Base-by-base conservation (phyloP, 2,797 vertebrate genomes). In the Chromis chromis region DNA sequence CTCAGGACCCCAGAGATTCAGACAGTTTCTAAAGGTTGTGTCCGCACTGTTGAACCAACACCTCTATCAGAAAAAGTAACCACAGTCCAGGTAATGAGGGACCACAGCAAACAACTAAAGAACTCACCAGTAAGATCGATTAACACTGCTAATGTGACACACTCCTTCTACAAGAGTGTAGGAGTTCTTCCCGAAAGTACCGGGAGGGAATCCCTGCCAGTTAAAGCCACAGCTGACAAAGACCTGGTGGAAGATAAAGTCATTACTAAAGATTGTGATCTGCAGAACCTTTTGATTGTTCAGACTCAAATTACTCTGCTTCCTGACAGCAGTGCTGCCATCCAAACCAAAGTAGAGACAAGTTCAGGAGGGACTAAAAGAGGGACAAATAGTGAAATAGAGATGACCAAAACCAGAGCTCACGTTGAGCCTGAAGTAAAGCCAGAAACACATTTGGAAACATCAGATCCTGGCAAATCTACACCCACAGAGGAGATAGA, bases 371-470 rank as follows among this genome's bases (percentile, higher is more conserved):
- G 3, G 2, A 36, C 19, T 40, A 4, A 53, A 61, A 12, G 21
- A 40, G 60, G 13, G 4, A 54, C 25, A 48, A 22, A 50, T 12
- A 42, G 11, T 55, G 17, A 66, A 44, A 39, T 19, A 6, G 40
- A 61, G 1, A 40, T 56, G n/a, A 19, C 7, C 0, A 33, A 22
- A 56, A 72, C 13, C 4, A 24, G 21, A 57, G 1, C 25, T 58
- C 13, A 6, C 54, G 40, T 9, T 48, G 64, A 66, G 57, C 16
- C 58, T 62, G 59, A 70, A 8, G 16, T 54, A 28, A 68, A 73
- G 28, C 8, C 58, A 52, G 42, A 11, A 53, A 1, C n/a, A 61
- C 4, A 57, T 22, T 54, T 19, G 0, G 1, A 2, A n/a, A 48
- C 10, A 56, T 24, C 12, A 54, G 42, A 61, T 40, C 27, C 52